Conservation (phyloP, 2,888 invertebrate species). For the Ectemnius continuus region DNA sequence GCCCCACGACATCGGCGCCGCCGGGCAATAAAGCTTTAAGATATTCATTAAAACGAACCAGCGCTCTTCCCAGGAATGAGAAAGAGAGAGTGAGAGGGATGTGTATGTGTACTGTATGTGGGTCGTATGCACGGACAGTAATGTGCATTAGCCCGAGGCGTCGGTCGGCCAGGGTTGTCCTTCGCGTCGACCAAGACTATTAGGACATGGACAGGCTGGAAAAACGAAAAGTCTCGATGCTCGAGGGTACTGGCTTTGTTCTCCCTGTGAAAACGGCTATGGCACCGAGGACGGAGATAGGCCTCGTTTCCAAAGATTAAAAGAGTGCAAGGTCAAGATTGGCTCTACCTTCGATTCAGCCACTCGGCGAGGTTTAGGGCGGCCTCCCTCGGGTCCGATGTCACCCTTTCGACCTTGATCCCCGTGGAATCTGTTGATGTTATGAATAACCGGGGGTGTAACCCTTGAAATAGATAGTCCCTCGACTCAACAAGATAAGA, state of each 20-base stretch:
- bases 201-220: neutral
- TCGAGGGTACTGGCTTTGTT: conserved; percentile 24
- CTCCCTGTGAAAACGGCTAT: conserved; percentile 10
- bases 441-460: too few species aligned
- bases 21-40: conserved; percentile 2
- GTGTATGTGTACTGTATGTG: neutral
- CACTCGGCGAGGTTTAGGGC: neutral
- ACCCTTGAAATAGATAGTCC: too few species aligned
- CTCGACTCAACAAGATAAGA: too few species aligned
- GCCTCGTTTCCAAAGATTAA: conserved; percentile 36
- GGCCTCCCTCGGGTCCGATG: too few species aligned
- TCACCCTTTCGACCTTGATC: too few species aligned
- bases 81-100: neutral
- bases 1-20: neutral
- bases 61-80: neutral
- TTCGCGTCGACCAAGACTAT: conserved; percentile 19
- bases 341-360: neutral
- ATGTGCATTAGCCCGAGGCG: conserved; percentile 23
- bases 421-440: too few species aligned
- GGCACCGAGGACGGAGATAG: conserved; percentile 22
- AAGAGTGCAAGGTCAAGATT: conserved; percentile 34
- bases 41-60: neutral
- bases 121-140: conserved; percentile 14
- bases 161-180: conserved; percentile 25
- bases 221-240: conserved; percentile 22